Base-by-base conservation (phyloP, 1,140 invertebrate genomes). In the Drosophila arawakana region DNA sequence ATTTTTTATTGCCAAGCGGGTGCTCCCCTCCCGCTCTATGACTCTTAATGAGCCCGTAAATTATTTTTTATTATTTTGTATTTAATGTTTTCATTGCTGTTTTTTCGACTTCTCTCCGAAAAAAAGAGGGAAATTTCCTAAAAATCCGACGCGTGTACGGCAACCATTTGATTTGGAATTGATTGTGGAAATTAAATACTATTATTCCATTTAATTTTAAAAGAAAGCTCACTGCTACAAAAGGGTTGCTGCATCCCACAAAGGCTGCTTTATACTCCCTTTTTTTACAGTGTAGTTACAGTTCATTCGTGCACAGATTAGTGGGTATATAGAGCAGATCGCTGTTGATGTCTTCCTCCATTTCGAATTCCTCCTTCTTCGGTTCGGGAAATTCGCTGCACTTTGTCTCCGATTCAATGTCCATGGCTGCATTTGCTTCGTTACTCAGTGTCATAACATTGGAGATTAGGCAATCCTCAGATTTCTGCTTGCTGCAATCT, bases 61-160 rank as follows among this genome's bases (percentile, higher is more conserved):
- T 88, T 89, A 89, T 88, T 88, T 88, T 88, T 88, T 88, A 80
- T 88, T 88, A 89, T 88, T 88, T 89, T 70, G 84, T 89, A 88
- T 88, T 89, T 84, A 89, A 89, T 89, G 78, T 84, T 88, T 88
- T 89, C 84, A 89, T 88, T 89, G 80, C 55, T 76, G 49, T 71
- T 62, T 43, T 30, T 58, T 72, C 70, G 59, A 72, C 75, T 78
- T 65, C 77, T 54, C 62, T 63, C 35, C 6, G n/a, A 47, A 71
- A 18, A 67, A 43, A 34, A 21, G 10, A 54, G 57, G 47, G 30
- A 50, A 50, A 44, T 44, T 7, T 37, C 43, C 34, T 69, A 69
- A 76, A 69, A 39, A 44, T n/a, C 25, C 21, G 72, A 66, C 68
- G 80, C 82, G 83, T 86, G 83, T 80, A 52, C 63, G 80, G 76